Evolutionary conservation across 2,113 vertebrate genomes (phyloP).

Genomic region (Ammodytes marinus): DNA sequence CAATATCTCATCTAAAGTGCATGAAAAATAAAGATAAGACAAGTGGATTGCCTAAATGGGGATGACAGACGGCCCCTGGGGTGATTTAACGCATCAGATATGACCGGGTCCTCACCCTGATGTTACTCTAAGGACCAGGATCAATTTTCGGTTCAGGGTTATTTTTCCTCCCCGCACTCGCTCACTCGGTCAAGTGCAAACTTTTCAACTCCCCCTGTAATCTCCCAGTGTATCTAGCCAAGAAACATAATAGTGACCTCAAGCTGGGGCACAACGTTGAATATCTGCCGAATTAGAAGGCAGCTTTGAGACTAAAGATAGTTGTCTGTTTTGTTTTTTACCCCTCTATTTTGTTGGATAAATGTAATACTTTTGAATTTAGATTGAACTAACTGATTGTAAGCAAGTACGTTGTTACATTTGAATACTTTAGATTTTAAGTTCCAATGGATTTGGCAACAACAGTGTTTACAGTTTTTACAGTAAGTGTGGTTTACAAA

Average conservation of each 20-base stretch:
- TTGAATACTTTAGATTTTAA: neutral
- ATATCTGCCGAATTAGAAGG: constrained; percentile 57
- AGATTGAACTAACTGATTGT: neutral
- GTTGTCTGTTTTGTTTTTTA: neutral
- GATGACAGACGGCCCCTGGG: constrained; percentile 1
- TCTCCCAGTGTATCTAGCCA: constrained; percentile 61
- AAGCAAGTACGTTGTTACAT: neutral
- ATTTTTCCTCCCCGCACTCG: constrained; percentile 27
- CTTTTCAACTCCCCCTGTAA: constrained; percentile 63
- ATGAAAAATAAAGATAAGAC: constrained; percentile 26
- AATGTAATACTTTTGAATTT: neutral
- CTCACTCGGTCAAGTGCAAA: constrained; percentile 52
- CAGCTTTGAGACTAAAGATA: constrained; percentile 51
- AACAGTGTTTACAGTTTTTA: neutral
- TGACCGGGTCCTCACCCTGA: constrained; percentile 38
- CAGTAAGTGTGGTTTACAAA: neutral
- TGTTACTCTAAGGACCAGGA: constrained; percentile 42
- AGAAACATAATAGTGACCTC: constrained; percentile 73
- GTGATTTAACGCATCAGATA: constrained; percentile 43
- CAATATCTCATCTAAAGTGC: constrained; percentile 34
- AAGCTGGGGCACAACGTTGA: constrained; percentile 40
- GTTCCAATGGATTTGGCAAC: neutral
- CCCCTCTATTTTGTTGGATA: neutral
- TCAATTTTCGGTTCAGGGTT: constrained; percentile 42
- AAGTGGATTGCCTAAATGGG: constrained; percentile 28